phyloP scores from a whole-genome alignment of 2,113 vertebrate genomes.

The Actenoides lindsayi region DNA sequence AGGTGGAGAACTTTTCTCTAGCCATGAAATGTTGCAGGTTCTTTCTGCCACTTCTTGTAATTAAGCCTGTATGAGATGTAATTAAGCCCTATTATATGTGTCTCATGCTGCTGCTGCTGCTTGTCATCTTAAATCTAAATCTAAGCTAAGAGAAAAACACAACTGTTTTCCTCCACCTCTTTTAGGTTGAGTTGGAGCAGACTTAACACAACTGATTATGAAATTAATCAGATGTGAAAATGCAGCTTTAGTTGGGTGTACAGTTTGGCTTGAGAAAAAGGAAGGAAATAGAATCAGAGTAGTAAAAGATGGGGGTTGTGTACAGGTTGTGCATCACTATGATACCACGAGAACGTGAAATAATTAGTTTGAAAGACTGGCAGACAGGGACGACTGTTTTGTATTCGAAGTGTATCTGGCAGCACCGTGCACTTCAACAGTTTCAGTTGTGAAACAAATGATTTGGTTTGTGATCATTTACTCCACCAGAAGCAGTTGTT shows the following conservation, averaged over 20 bases:
- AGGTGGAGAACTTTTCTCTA: conserved; percentile 1
- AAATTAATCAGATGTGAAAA: conserved; percentile 49
- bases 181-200: background rate
- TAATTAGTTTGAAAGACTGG: background rate
- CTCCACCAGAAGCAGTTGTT: background rate
- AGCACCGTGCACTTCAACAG: background rate
- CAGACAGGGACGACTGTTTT: background rate
- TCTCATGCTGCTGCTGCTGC: conserved; percentile 12
- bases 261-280: background rate
- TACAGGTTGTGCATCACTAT: background rate
- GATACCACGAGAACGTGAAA: background rate
- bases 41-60: conserved; percentile 38
- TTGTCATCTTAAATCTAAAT: conserved; percentile 36
- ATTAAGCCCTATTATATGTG: conserved; percentile 30
- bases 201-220: background rate
- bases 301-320: background rate
- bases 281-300: background rate
- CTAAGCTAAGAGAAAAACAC: background rate
- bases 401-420: background rate
- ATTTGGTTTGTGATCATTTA: conserved; percentile 1
- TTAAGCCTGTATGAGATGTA: conserved; percentile 34
- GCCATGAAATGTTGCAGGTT: conserved; percentile 12
- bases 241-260: background rate
- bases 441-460: background rate
- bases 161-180: background rate